phyloP scores from a whole-genome alignment of 1,140 invertebrate species.

The Octopus bimaculoides region DNA sequence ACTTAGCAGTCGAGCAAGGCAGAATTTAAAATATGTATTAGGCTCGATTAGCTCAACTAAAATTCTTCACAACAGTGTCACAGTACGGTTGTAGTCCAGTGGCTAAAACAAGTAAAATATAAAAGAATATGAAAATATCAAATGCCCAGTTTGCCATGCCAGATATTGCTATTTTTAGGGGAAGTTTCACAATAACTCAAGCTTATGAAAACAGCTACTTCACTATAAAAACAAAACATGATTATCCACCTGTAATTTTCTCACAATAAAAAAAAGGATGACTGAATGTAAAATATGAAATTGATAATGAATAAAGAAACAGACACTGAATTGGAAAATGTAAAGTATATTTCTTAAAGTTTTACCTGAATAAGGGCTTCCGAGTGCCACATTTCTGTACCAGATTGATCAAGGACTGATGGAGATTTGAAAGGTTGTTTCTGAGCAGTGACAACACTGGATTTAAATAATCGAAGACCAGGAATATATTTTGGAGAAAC shows the following conservation, averaged over 20 bases:
- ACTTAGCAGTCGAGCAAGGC: too few species aligned
- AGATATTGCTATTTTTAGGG: too few species aligned
- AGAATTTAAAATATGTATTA: too few species aligned
- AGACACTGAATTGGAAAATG: neutral
- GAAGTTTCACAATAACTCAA: too few species aligned
- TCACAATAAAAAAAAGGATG: neutral
- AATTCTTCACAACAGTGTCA: too few species aligned
- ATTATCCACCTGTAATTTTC: neutral
- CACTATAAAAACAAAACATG: neutral
- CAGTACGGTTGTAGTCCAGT: too few species aligned
- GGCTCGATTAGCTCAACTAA: too few species aligned
- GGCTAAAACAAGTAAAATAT: too few species aligned
- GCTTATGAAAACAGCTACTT: too few species aligned
- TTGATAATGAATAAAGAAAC: neutral
- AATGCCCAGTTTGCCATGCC: too few species aligned
- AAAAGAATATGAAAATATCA: too few species aligned
- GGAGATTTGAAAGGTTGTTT: slow-evolving; percentile 37
- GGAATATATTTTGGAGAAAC: slow-evolving; percentile 10
- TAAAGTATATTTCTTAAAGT: neutral
- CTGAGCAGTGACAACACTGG: slow-evolving; percentile 33
- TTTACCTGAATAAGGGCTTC: slow-evolving; percentile 41
- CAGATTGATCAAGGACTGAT: slow-evolving; percentile 36
- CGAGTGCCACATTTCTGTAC: slow-evolving; percentile 39
- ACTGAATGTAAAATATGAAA: neutral
- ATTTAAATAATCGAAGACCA: slow-evolving; percentile 32